These are phyloP conservation scores for Pegoplata infirma DNA, from an alignment of 2,888 invertebrate species.

Conservation along the genomic window DNA sequence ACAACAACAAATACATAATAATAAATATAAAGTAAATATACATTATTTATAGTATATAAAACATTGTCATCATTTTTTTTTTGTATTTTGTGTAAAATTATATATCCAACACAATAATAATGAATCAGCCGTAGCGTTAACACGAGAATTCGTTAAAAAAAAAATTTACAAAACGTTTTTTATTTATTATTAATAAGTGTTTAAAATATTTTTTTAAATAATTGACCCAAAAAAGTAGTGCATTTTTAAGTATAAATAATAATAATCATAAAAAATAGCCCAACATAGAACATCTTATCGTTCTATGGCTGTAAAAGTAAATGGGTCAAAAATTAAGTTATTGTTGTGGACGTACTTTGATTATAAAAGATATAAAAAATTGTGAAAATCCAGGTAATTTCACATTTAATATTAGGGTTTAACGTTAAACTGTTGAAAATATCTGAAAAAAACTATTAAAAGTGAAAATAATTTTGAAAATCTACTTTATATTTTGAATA, in stretches of 20 bases:
- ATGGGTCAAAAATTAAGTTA: constrained; percentile 72
- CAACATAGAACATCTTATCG: constrained; percentile 23
- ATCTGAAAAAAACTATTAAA: background rate
- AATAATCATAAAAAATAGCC: background rate
- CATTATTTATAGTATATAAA: constrained; percentile 30
- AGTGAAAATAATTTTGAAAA: background rate
- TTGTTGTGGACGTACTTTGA: constrained; percentile 71
- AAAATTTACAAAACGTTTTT: constrained; percentile 2
- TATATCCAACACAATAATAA: constrained; percentile 35
- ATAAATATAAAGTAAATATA: constrained; percentile 13
- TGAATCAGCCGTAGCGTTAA: constrained; percentile 54
- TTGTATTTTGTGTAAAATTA: constrained; percentile 37
- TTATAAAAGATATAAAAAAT: constrained; percentile 71
- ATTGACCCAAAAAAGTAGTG: background rate
- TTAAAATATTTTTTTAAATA: background rate
- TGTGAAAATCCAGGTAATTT: constrained; percentile 73
- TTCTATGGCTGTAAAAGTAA: constrained; percentile 58
- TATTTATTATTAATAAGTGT: background rate
- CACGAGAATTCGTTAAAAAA: constrained; percentile 25
- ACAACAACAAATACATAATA: constrained; percentile 23
- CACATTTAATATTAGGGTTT: background rate
- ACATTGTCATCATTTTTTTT: constrained; percentile 41
- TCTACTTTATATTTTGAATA: background rate
- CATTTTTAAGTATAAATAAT: background rate
- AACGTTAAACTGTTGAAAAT: background rate